Conservation (phyloP, 2,797 vertebrate species). For the Myioborus melanocephalus region DNA sequence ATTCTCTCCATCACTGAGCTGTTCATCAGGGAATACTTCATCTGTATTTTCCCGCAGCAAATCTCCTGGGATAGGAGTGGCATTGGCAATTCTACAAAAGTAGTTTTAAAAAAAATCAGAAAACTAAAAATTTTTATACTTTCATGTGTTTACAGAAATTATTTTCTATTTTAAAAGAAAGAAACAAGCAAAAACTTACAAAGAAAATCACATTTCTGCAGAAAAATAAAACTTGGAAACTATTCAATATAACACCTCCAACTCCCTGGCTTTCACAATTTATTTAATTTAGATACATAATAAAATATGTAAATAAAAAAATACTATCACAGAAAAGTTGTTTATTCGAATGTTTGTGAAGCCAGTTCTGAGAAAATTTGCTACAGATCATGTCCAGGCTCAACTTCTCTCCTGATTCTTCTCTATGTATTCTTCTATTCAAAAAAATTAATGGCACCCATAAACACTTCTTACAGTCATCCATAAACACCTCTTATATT, state of each 20-base stretch:
- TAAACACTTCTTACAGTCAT: not conserved
- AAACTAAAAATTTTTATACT: not conserved
- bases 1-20: slow-evolving; percentile 96
- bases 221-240: not conserved
- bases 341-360: not conserved
- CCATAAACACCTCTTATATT: not conserved
- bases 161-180: slow-evolving; percentile 68
- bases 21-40: slow-evolving; percentile 95
- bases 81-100: slow-evolving; percentile 90
- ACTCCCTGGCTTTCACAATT: not conserved
- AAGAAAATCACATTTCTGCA: not conserved
- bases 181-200: not conserved
- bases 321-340: not conserved
- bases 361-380: not conserved
- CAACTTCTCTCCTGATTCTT: not conserved
- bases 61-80: slow-evolving; percentile 94
- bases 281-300: not conserved
- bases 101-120: not conserved
- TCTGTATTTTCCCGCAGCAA: slow-evolving; percentile 94
- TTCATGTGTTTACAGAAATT: not conserved
- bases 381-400: not conserved
- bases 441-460: not conserved
- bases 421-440: not conserved
- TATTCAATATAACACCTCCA: not conserved
- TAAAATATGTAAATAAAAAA: not conserved